Conservation (phyloP, 2,888 invertebrate species). For the Koerneria pararmatus region DNA sequence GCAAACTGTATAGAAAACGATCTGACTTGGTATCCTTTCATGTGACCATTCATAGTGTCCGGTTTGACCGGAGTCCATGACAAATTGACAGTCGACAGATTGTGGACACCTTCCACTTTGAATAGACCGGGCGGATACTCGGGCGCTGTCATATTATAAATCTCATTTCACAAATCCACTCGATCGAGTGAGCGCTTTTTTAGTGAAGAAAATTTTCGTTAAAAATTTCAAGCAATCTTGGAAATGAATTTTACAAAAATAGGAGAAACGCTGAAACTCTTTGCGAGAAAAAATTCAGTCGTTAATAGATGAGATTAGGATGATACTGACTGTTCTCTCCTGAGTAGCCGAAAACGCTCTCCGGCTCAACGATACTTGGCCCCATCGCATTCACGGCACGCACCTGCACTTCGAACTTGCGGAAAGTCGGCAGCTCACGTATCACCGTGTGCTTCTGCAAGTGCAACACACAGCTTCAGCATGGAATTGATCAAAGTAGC, state of each 20-base stretch:
- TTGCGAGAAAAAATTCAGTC: neutral
- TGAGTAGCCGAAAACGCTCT: slow-evolving; percentile 84
- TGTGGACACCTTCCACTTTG: slow-evolving; percentile 73
- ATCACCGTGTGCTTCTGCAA: slow-evolving; percentile 69
- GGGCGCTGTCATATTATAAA: slow-evolving; percentile 66
- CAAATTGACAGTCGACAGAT: slow-evolving; percentile 78
- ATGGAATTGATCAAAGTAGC: no score
- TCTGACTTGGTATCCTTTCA: slow-evolving; percentile 81
- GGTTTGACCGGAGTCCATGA: slow-evolving; percentile 81
- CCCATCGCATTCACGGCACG: slow-evolving; percentile 53
- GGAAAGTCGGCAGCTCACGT: slow-evolving; percentile 81
- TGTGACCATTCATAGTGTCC: slow-evolving; percentile 75
- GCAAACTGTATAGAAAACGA: neutral
- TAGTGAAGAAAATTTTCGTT: neutral
- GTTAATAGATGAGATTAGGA: neutral
- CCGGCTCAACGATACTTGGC: slow-evolving; percentile 68
- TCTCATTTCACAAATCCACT: neutral
- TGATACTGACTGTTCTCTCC: slow-evolving; percentile 75
- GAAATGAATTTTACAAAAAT: neutral
- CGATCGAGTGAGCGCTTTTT: neutral
- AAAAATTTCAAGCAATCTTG: neutral
- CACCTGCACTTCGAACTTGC: slow-evolving; percentile 77
- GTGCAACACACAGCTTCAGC: neutral
- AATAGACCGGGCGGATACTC: slow-evolving; percentile 78
- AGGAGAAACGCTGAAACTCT: neutral